Base-by-base conservation (phyloP, 2,113 vertebrate species). In the Crypturellus undulatus region DNA sequence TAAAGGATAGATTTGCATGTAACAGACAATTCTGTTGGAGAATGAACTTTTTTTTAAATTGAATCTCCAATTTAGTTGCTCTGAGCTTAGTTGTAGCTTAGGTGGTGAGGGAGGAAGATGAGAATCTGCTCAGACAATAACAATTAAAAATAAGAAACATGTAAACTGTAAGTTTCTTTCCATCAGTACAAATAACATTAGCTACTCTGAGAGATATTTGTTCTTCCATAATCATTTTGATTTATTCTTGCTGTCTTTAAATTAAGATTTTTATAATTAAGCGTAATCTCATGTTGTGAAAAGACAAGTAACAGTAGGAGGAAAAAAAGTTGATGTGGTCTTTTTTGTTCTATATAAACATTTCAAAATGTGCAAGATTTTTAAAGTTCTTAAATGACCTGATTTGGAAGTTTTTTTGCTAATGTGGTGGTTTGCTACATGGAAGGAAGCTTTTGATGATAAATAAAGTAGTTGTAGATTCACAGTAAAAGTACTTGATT, bases 251-350 rank as follows among this genome's bases (percentile, higher is more conserved):
- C 3, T 11, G 2, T 65, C 3, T 79, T 70, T 88, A 77, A 76
- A 56, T 51, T 5, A 63, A 59, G 34, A 34, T 43, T 36, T 6
- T 43, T 85, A 20, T 3, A 59, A 17, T 40, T 82, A 32, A 13
- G 32, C 40, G 7, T 40, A 20, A 69, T 34, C 1, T 12, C 0
- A 0, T 64, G 3, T 51, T 83, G 30, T 3, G 3, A 30, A 34
- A 10, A 69, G 14, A 49, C 30, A 65, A 72, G 42, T 54, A 63
- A 36, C 2, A 3, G 28, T 12, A 17, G 10, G 9, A 9, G 12
- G 9, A 1, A 9, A 38, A 5, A 8, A 42, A 30, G 10, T 32
- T 40, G 4, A 63, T 64, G 12, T 67, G 17, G 7, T 21, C 15
- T 43, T 67, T 38, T 60, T 72, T 65, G 13, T 79, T 94, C 25